Evolutionary conservation across 1,140 invertebrate genomes (phyloP), one percentile per base, ranked within the genome.

Genomic region (Dysdera silvatica): DNA sequence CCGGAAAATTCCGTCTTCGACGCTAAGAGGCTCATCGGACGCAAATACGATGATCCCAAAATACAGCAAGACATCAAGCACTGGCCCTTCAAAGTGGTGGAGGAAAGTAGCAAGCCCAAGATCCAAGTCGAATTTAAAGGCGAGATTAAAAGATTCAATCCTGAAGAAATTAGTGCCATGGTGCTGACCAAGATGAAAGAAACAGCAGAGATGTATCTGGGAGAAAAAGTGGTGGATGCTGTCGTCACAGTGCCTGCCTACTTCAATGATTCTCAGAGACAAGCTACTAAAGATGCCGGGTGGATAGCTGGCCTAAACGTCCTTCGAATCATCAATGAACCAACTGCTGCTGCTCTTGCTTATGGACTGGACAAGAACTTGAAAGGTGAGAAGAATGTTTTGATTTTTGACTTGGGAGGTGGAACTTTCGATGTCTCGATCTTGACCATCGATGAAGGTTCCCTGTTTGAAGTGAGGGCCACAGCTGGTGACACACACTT

Each of bases 371-470:
- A 90, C 70, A 89, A 88, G 72, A 87, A 88, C 28, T 20, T 51
- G 8, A 37, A 49, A 47, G 95, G 95, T 52, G 96, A 99, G 77
- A 97, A 97, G 80, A 99, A 99, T 72, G 92, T 99, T 35, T 80
- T 99, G 29, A 95, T 99, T 2, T 99, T 98, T 76, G 96, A 99
- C 83, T 83, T 99, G 76, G 97, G 96, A 74, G 97, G 97, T 80
- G 96, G 96, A 80, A 99, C 97, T 69, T 99, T 99, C 73, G 97
- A 99, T 80, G 96, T 99, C 0, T 98, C 95, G 56, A 82, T 99
- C 16, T 82, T 99, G 20, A 99, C 95, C 63, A 99, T 99, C 73
- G 96, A 99, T 74, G 96, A 98, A 73, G 97, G 97, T 66, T 68
- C 68, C 12, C 93, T 87, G 3, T 88, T 87, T 75, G 85, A 87